A percentile compares a stretch with the other conserved stretches of the same genome.
Evolutionary conservation across 2,888 invertebrate species (phyloP).

Genomic region (Eilema depressum): DNA sequence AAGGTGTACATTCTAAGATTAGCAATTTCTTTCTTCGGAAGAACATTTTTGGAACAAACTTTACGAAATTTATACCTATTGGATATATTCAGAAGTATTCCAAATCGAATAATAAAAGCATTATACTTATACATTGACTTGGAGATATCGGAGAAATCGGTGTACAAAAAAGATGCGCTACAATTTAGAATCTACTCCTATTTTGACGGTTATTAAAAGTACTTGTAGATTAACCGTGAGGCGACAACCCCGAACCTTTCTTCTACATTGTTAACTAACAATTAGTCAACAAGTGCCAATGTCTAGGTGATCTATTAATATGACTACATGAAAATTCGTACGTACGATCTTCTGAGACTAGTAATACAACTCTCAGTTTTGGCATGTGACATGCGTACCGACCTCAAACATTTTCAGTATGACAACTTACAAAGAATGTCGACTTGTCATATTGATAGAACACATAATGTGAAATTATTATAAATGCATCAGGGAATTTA

Average conservation of each 20-base stretch:
- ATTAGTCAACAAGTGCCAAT: constrained; percentile 54
- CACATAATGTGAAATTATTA: constrained; percentile 9
- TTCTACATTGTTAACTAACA: constrained; percentile 50
- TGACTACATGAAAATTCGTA: constrained; percentile 49
- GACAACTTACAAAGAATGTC: constrained; percentile 3
- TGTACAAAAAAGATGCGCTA: not conserved
- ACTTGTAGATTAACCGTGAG: constrained; percentile 19
- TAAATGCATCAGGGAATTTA: not conserved
- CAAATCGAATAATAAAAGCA: not conserved
- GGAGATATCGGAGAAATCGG: not conserved
- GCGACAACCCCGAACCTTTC: constrained; percentile 24
- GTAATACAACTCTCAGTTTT: constrained; percentile 43
- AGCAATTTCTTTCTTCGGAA: not conserved
- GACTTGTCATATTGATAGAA: constrained; percentile 6
- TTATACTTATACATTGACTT: not conserved
- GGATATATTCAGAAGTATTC: not conserved
- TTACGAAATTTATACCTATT: not conserved
- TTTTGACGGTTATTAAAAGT: not conserved
- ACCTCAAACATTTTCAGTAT: constrained; percentile 40
- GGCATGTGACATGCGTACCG: constrained; percentile 48
- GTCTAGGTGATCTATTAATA: constrained; percentile 56
- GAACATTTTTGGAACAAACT: not conserved
- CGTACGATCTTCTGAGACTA: constrained; percentile 39
- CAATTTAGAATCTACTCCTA: not conserved
- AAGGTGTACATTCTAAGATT: constrained; percentile 24